Evolutionary conservation across 2,888 invertebrate species (phyloP), one percentile per base, ranked within the genome.

Genomic region (Noctua comes): DNA sequence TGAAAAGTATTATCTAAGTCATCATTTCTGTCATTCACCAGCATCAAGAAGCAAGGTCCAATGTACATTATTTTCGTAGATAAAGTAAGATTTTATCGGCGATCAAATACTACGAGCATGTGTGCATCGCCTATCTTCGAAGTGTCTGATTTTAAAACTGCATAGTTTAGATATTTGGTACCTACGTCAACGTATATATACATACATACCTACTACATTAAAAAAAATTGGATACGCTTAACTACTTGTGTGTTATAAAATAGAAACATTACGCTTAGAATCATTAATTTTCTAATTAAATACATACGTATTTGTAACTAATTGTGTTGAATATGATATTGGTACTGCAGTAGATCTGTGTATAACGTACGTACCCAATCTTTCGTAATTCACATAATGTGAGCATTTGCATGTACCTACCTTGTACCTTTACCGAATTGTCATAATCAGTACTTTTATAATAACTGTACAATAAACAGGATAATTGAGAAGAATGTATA

Each of bases 291-390:
- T 94, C 90, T 93, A 94, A 91, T 91, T 91, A 88, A 88, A 91
- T 91, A 94, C 92, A 92, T 93, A 94, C 93, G 93, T 94, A 93
- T 94, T 95, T 95, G 93, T 96, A 95, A 94, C 94, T 95, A 94
- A 94, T 94, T 95, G 94, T 95, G 94, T 96, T 95, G 88, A 93
- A 93, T 93, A 94, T 94, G 93, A 95, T 96, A 93, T 95, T 94
- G 93, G 94, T 96, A 96, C 95, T 93, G 94, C 95, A 95, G 95
- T 96, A 96, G 96, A 96, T 95, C 96, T 96, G 96, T 96, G 96
- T 96, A 93, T 93, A 92, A 92, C 85, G 91, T 93, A 92, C 93
- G 91, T 91, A 93, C 91, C 93, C 94, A 94, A 95, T 93, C 93
- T 95, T 94, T 94, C 92, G 92, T 95, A 94, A 94, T 93, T 95